Evolutionary conservation across 2,888 invertebrate species (phyloP).

Genomic region (Orthosia cruda): DNA sequence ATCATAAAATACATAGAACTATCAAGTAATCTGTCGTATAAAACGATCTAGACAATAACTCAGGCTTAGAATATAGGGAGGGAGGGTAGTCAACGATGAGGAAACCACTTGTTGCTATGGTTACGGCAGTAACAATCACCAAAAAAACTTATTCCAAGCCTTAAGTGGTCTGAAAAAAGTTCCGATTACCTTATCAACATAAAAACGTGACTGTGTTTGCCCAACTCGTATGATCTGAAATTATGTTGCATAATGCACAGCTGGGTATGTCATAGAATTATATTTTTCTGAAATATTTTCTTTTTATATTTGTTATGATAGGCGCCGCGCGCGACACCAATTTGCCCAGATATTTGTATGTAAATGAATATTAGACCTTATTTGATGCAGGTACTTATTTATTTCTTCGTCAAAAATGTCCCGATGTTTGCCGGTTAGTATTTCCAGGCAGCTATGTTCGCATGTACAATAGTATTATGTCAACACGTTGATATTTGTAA

Average conservation of each 20-base stretch:
- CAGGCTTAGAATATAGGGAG: conserved; percentile 74
- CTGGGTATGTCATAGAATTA: conserved; percentile 51
- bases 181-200: conserved; percentile 42
- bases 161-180: conserved; percentile 43
- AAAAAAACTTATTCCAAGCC: conserved; percentile 57
- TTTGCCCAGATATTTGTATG: conserved; percentile 19
- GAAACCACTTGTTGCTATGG: conserved; percentile 86
- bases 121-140: conserved; percentile 72
- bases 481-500: neutral
- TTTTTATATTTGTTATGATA: conserved; percentile 23
- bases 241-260: conserved; percentile 71
- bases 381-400: neutral
- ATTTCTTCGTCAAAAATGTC: neutral
- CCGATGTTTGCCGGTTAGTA: neutral
- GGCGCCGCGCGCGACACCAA: conserved; percentile 13
- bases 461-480: neutral
- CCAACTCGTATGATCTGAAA: conserved; percentile 69
- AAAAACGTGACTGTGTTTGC: conserved; percentile 56
- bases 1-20: conserved; percentile 58
- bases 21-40: conserved; percentile 71
- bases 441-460: neutral
- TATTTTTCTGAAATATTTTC: conserved; percentile 49
- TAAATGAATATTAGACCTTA: neutral
- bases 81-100: conserved; percentile 70
- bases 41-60: conserved; percentile 83